phyloP scores from a whole-genome alignment of 2,888 invertebrate genomes.

The Tholera decimalis region DNA sequence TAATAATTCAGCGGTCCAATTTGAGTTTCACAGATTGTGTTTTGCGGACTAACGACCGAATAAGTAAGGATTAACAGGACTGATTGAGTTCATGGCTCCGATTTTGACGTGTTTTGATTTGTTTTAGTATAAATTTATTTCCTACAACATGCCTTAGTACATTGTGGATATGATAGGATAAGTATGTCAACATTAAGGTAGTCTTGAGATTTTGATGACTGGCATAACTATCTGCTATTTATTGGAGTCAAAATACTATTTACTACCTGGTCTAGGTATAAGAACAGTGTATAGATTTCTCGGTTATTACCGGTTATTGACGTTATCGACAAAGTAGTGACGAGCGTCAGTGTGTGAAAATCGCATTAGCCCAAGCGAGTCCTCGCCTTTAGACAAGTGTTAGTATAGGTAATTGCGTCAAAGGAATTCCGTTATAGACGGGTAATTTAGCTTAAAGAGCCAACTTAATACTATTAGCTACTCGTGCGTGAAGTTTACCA shows the following conservation, averaged over 20 bases:
- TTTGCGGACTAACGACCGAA: conserved; percentile 13
- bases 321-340: conserved; percentile 5
- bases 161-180: no score
- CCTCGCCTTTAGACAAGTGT: conserved; percentile 18
- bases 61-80: conserved; percentile 29
- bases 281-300: no score
- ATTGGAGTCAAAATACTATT: no score
- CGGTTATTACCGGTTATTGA: neutral
- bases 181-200: no score
- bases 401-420: conserved; percentile 36
- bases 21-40: conserved; percentile 33
- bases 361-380: conserved; percentile 4
- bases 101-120: neutral
- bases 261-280: neutral
- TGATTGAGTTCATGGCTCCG: neutral
- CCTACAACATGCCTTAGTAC: no score
- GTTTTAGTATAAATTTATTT: neutral
- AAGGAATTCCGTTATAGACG: conserved; percentile 36
- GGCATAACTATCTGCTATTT: no score
- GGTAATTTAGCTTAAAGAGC: conserved; percentile 49
- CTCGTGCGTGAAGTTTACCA: conserved; percentile 31
- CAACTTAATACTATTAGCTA: conserved; percentile 34
- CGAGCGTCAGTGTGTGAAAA: conserved; percentile 4
- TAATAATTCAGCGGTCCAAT: conserved; percentile 28
- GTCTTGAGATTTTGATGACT: no score